A percentile compares a stretch with the other conserved stretches of the same genome.
Evolutionary conservation across 92 coral and sea anemone genomes (phyloP).

Genomic region (Epizoanthus stellaris): DNA sequence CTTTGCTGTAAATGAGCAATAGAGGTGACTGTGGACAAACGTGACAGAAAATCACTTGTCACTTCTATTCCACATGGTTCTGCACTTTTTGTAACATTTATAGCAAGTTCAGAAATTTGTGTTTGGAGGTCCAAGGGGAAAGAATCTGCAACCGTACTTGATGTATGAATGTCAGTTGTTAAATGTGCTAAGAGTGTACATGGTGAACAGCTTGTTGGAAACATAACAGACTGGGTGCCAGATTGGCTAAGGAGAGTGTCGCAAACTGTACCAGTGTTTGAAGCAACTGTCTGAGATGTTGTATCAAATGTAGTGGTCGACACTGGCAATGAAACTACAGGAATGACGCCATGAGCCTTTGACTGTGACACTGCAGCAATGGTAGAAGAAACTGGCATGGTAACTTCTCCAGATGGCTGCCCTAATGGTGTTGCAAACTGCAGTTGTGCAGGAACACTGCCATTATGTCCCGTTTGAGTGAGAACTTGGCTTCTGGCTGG

Average conservation of each 20-base stretch:
- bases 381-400: background rate
- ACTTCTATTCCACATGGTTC: background rate
- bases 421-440: background rate
- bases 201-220: background rate
- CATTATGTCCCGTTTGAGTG: background rate
- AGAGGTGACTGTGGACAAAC: constrained; percentile 13
- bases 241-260: background rate
- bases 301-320: background rate
- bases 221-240: background rate
- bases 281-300: background rate
- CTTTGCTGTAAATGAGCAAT: background rate
- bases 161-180: constrained; percentile 2
- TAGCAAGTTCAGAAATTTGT: constrained; percentile 21
- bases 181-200: background rate
- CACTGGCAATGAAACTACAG: background rate
- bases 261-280: background rate
- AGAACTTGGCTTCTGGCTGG: background rate
- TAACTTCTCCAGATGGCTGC: background rate
- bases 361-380: background rate
- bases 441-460: background rate
- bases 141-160: background rate
- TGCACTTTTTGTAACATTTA: constrained; percentile 15
- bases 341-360: background rate
- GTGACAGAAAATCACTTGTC: background rate
- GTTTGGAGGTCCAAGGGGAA: background rate